Evolutionary conservation across 1,140 invertebrate genomes (phyloP).

Genomic region (Aricia agestis): DNA sequence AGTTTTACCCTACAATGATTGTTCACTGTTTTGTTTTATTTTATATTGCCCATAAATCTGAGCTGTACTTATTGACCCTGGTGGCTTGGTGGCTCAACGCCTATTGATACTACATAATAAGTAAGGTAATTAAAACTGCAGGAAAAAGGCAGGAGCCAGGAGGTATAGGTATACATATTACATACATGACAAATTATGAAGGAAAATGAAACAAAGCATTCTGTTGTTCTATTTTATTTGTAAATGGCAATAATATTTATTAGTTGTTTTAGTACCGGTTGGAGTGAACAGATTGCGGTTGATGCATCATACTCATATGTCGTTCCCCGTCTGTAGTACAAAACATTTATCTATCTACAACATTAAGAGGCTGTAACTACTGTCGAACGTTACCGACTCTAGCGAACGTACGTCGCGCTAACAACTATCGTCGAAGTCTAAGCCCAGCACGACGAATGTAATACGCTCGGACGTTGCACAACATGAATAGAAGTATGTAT

Average conservation of each 20-base stretch:
- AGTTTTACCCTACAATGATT: too few relatives aligned
- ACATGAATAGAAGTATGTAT: neutral
- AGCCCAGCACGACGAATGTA: neutral
- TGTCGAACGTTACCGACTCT: neutral
- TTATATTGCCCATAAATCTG: too few relatives aligned
- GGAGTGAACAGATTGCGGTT: neutral
- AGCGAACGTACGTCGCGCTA: neutral
- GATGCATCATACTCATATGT: slow-evolving; percentile 1
- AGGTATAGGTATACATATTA: too few relatives aligned
- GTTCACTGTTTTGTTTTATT: too few relatives aligned
- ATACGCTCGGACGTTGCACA: neutral
- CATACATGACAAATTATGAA: neutral
- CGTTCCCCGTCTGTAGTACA: neutral
- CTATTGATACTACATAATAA: too few relatives aligned
- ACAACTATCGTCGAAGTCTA: neutral
- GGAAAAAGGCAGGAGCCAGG: too few relatives aligned
- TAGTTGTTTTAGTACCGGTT: slow-evolving; percentile 9
- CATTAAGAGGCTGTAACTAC: neutral
- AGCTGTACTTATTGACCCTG: too few relatives aligned
- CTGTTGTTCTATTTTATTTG: slow-evolving; percentile 11
- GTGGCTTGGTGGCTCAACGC: too few relatives aligned
- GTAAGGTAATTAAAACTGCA: too few relatives aligned
- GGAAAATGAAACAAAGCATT: neutral
- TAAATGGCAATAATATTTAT: slow-evolving; percentile 14
- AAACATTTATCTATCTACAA: neutral